Conservation (phyloP, 2,797 vertebrate genomes). For the Danio choprae region DNA sequence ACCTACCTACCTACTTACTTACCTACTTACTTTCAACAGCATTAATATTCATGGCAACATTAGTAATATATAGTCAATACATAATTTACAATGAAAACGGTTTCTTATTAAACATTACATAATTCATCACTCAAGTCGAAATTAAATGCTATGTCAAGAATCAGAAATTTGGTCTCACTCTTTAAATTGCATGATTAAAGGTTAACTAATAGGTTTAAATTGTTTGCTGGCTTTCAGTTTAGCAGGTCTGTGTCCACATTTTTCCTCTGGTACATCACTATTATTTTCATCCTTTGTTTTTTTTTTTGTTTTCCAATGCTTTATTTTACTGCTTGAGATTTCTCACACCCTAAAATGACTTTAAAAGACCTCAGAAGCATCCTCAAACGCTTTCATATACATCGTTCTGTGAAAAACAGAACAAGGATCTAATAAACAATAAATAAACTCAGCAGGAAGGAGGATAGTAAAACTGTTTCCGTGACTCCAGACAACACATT, state of each 20-base stretch:
- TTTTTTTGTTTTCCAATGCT: too few relatives aligned
- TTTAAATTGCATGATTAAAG: neutral
- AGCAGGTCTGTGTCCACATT: neutral
- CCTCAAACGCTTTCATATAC: neutral
- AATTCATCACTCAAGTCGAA: too few relatives aligned
- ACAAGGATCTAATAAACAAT: conserved; percentile 10
- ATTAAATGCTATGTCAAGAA: neutral
- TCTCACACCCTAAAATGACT: neutral
- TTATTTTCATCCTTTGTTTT: neutral
- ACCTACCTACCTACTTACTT: too few relatives aligned
- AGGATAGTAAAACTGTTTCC: conserved; percentile 6
- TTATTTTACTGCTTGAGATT: neutral
- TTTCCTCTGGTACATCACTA: neutral
- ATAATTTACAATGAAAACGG: too few relatives aligned
- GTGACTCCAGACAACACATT: conserved; percentile 13
- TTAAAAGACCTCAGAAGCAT: neutral
- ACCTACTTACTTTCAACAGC: too few relatives aligned
- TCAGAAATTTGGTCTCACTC: neutral
- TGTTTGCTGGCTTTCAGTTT: neutral
- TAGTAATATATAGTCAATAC: too few relatives aligned
- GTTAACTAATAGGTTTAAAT: too few relatives aligned
- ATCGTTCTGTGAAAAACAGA: conserved; percentile 6
- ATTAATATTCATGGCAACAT: too few relatives aligned
- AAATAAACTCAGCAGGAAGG: conserved; percentile 30
- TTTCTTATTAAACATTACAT: too few relatives aligned